Evolutionary conservation across 2,113 vertebrate genomes (phyloP), one percentile per base, ranked within the genome.

Genomic region (Oryzias javanicus): DNA sequence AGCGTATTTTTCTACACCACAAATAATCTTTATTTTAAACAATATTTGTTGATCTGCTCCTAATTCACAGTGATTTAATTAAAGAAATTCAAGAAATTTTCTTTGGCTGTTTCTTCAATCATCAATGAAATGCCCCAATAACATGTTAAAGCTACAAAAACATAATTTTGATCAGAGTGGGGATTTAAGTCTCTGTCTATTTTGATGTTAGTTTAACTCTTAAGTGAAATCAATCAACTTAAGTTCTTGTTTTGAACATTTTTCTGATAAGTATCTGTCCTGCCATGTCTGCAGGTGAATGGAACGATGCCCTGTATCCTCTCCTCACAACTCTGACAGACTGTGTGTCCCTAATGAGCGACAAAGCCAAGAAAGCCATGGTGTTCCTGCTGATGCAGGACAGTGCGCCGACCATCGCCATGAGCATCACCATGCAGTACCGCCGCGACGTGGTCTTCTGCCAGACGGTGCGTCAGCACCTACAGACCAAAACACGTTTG

Each of bases 301-400:
- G 97, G 97, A 98, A 94, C 0, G 95, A 98, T 35, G 95, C 94
- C 24, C 92, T 99, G 51, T 97, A 98, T 79, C 97, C 97, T 0
- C 88, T 99, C 79, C 90, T 99, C 86, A 94, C 93, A 65, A 98
- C 97, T 0, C 94, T 99, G 70, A 94, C 94, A 0, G 96, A 99
- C 81, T 98, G 96, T 0, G 95, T 92, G 63, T 91, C 95, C 80
- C 95, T 99, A 93, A 97, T 99, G 96, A 95, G 97, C 1, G 96
- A 98, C 91, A 98, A 95, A 86, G 96, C 97, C 63, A 98, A 96
- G 90, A 98, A 98, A 83, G 92, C 97, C 45, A 95, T 98, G 96
- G 95, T 98, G 72, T 99, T 99, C 77, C 86, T 99, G 60, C 91
- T 99, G 67, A 99, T 99, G 97, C 97, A 98, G 87, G 97, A 98